Evolutionary conservation across 2,797 vertebrate species (phyloP).

Genomic region (Sebastes hubbsi): DNA sequence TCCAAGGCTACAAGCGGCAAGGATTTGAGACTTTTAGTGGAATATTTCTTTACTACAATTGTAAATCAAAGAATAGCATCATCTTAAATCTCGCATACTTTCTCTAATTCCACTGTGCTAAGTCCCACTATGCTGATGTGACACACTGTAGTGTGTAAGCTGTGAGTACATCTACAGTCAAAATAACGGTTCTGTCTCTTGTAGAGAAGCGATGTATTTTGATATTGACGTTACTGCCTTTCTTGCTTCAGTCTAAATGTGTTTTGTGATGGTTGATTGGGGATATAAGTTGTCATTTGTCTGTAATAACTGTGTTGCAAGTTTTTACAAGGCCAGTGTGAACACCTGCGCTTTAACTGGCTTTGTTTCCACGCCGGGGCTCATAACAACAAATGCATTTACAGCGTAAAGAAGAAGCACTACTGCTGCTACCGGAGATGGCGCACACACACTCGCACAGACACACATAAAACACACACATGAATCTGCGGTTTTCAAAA

Average conservation of each 20-base stretch:
- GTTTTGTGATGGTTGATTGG: slow-evolving; percentile 34
- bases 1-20: not conserved
- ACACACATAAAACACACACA: slow-evolving; percentile 40
- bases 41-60: not conserved
- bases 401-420: slow-evolving; percentile 16
- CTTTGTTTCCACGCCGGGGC: slow-evolving; percentile 32
- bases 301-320: slow-evolving; percentile 19
- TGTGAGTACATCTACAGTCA: not conserved
- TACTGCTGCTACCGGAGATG: slow-evolving; percentile 26
- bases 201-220: not conserved
- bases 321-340: slow-evolving; percentile 28
- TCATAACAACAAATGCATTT: slow-evolving; percentile 27
- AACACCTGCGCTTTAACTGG: slow-evolving; percentile 24
- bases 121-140: not conserved
- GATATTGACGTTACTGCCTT: not conserved
- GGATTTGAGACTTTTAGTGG: not conserved
- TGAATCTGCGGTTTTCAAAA: slow-evolving; percentile 49
- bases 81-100: not conserved
- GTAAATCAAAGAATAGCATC: not conserved
- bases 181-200: not conserved
- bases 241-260: slow-evolving; percentile 17
- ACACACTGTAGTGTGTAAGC: not conserved
- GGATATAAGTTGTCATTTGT: slow-evolving; percentile 20
- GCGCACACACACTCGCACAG: slow-evolving; percentile 22
- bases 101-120: not conserved